Base-by-base conservation (phyloP, 2,113 vertebrate species). In the Cyanocitta stelleri region DNA sequence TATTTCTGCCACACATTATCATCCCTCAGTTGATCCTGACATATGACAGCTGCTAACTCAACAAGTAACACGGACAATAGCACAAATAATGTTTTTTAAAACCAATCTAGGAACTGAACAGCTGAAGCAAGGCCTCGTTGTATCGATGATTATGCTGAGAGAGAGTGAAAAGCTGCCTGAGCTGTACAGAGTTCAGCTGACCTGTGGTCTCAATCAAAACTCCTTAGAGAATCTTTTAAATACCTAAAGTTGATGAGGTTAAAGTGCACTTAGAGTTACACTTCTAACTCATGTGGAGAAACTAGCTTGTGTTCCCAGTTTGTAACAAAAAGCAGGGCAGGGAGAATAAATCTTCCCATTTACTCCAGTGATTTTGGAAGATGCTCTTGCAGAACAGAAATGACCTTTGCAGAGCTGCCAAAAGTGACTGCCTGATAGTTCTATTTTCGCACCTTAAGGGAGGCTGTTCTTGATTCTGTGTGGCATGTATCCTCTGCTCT, bases 11-110 rank as follows among this genome's bases (percentile, higher is more conserved):
- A 10, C 2, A 0, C 16, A 58, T 80, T 88, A 59, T 62, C 16
- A 21, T 81, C 0, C 0, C 44, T 96, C 63, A 80, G 64, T 92
- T 92, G 61, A 88, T 95, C 61, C 52, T 90, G 88, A 86, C 37
- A 61, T 71, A 84, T 46, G 82, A 81, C 85, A 95, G 55, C 67
- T 88, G 76, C 44, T 96, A 94, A 93, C 56, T 78, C 92, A 93
- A 86, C 61, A 92, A 95, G 76, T 67, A 96, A 80, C 72, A 87
- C 0, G 2, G 71, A 24, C 72, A 90, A 74, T 72, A 94, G 54
- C 44, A 90, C 79, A 88, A 89, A 80, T 74, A 91, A 79, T 35
- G 52, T 77, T 20, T 90, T 88, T 90, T 78, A 67, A 92, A 90
- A 64, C 61, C 29, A 56, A 11, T 64, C 26, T 71, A 92, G 44